Evolutionary conservation across 2,797 vertebrate genomes (phyloP), one percentile per base, ranked within the genome.

Genomic region (Myoxocephalus aenaeus): DNA sequence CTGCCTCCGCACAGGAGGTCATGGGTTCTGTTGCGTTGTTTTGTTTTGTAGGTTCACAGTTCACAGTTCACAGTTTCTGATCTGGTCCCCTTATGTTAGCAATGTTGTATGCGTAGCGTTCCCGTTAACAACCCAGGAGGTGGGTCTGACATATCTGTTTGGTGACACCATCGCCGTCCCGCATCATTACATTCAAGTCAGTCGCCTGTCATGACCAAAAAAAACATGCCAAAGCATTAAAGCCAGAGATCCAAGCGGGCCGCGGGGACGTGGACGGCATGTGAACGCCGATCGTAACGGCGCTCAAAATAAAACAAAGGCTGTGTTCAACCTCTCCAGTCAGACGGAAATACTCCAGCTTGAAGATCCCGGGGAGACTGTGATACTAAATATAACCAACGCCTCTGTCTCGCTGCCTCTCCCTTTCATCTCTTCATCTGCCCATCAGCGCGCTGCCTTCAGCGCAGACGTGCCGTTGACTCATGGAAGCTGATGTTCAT

Each of bases 321-420:
- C 77, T 70, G 66, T 11, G 25, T 85, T 86, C 79, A 83, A 58
- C 74, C 63, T 86, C 78, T 79, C 67, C 75, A 74, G 80, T 86
- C 87, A 87, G 86, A 87, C 78, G 62, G 82, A 91, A 92, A 88
- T 91, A 90, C 58, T 70, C 68, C 17, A 0, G 58, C 75, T 69
- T 85, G 73, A 90, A 84, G 75, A 78, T 87, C 77, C 87, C 70
- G 2, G 22, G 12, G 86, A 86, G 86, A 77, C 70, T 58, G 77
- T 59, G 84, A 36, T 80, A 32, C 89, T 92, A 91, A 92, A 91
- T 90, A 90, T 91, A 92, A 83, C 71, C 53, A 75, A 6, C 48
- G 51, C 73, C 69, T 65, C 86, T 69, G 65, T 75, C 77, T 44
- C 62, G 3, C 81, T 54, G 68, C 32, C 32, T 64, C 73, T 73